Conservation (phyloP, 2,888 invertebrate genomes). For the Troides aeacus region DNA sequence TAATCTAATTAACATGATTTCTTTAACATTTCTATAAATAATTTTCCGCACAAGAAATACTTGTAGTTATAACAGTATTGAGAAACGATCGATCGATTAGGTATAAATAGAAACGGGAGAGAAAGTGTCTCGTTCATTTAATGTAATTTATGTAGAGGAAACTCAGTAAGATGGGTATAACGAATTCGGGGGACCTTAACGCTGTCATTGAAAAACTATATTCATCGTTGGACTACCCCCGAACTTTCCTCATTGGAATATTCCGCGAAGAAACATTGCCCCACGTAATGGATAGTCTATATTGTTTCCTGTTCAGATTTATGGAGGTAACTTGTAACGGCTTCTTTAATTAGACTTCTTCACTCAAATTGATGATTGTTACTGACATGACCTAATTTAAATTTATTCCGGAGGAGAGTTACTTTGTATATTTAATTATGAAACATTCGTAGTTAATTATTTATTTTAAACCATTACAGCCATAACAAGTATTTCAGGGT, state of each 20-base stretch:
- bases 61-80: neutral
- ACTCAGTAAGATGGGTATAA: slow-evolving; percentile 41
- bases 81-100: neutral
- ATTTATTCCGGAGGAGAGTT: slow-evolving; percentile 52
- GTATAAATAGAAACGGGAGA: slow-evolving; percentile 21
- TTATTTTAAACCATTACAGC: slow-evolving; percentile 20
- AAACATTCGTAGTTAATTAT: slow-evolving; percentile 48
- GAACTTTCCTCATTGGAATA: slow-evolving; percentile 74
- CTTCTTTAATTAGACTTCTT: slow-evolving; percentile 79
- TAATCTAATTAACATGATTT: neutral
- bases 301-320: slow-evolving; percentile 76
- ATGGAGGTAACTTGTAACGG: slow-evolving; percentile 79
- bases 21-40: neutral
- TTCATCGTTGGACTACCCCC: slow-evolving; percentile 58
- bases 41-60: neutral
- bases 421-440: slow-evolving; percentile 48
- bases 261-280: slow-evolving; percentile 68
- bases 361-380: slow-evolving; percentile 77
- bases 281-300: slow-evolving; percentile 73
- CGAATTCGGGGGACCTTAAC: slow-evolving; percentile 59
- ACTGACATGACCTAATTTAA: slow-evolving; percentile 71
- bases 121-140: slow-evolving; percentile 21
- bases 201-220: slow-evolving; percentile 73
- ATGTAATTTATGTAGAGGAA: slow-evolving; percentile 25
- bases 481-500: neutral